Evolutionary conservation across 2,888 invertebrate genomes (phyloP).

Genomic region (Helleia helle): DNA sequence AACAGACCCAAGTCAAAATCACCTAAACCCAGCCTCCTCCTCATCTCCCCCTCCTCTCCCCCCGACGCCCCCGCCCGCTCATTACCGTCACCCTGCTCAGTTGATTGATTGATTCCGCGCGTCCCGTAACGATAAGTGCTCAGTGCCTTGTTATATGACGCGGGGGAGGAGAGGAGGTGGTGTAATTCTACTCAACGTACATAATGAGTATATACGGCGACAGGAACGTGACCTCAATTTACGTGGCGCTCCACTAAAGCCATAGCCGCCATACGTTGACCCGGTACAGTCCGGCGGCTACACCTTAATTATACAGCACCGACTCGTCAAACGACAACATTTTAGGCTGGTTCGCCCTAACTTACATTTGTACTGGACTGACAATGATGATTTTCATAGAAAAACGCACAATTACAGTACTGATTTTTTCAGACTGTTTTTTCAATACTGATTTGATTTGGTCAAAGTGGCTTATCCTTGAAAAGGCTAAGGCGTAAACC

Average conservation of each 20-base stretch:
- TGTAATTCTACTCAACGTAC: constrained; percentile 18
- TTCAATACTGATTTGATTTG: too few species aligned
- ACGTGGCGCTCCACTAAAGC: neutral
- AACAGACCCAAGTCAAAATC: constrained; percentile 6
- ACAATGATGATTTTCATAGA: too few species aligned
- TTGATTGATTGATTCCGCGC: constrained; percentile 46
- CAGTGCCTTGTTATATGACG: constrained; percentile 44
- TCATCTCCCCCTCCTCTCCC: constrained; percentile 23
- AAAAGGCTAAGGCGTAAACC: too few species aligned
- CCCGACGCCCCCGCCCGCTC: constrained; percentile 27
- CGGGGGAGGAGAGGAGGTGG: neutral
- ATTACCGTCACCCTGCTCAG: constrained; percentile 35
- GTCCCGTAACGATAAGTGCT: constrained; percentile 44
- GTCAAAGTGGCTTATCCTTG: too few species aligned
- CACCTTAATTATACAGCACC: too few species aligned
- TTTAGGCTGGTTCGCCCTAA: too few species aligned
- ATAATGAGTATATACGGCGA: neutral
- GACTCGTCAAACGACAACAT: too few species aligned
- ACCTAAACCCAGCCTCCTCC: constrained; percentile 18
- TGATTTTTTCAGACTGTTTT: too few species aligned
- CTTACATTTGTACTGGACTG: too few species aligned
- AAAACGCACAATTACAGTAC: too few species aligned
- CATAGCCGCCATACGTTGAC: too few species aligned
- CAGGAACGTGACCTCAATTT: constrained; percentile 6
- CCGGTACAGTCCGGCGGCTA: too few species aligned